These are phyloP conservation scores for Noctua janthina DNA, from an alignment of 2,888 invertebrate species.

Conservation along the genomic window DNA sequence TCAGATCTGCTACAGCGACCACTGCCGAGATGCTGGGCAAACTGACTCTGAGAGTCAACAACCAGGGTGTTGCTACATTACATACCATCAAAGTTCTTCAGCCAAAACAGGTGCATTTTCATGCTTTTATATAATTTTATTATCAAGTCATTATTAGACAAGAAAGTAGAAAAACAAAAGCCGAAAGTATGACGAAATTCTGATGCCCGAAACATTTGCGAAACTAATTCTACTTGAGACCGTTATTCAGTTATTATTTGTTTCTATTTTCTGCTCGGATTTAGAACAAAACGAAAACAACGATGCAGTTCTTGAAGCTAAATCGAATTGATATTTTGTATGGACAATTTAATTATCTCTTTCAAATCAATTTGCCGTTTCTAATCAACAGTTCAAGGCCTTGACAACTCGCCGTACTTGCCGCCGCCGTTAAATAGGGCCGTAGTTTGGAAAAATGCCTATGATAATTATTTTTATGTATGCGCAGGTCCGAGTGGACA, in stretches of 20 bases:
- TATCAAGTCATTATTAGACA: neutral
- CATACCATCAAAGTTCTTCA: conserved; percentile 96
- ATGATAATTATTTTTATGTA: neutral
- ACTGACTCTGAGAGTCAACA: conserved; percentile 93
- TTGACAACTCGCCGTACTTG: neutral
- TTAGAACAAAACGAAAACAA: conserved; percentile 15
- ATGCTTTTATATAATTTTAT: neutral
- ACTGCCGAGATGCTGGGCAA: conserved; percentile 96
- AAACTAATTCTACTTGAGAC: conserved; percentile 7
- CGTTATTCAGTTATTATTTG: neutral
- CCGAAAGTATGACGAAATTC: conserved; percentile 31
- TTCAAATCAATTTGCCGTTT: neutral
- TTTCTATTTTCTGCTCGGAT: conserved; percentile 7
- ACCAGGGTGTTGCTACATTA: conserved; percentile 95
- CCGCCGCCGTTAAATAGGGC: neutral
- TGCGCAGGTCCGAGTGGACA: conserved; percentile 95
- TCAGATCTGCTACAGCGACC: conserved; percentile 96
- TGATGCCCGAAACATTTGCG: neutral
- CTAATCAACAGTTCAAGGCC: neutral
- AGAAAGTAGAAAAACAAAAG: conserved; percentile 12
- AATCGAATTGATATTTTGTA: neutral
- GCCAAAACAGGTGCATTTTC: conserved; percentile 94
- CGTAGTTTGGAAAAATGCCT: no score
- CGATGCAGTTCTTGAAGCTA: neutral
- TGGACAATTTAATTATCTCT: no score